Evolutionary conservation across 2,888 invertebrate genomes (phyloP).

Genomic region (Marronus borbonicus): DNA sequence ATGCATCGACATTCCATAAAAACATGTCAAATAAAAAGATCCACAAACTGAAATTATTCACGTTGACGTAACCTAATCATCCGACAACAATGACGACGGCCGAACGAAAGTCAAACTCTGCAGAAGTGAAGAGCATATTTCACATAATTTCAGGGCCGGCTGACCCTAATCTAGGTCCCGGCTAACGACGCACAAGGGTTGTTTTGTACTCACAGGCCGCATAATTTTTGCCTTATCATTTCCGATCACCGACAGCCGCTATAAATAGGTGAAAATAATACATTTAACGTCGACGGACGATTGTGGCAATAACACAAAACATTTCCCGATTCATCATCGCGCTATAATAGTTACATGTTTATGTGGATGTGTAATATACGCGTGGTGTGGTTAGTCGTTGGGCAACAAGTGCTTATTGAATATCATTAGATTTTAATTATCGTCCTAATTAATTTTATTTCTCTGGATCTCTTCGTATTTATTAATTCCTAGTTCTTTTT

Average conservation of each 20-base stretch:
- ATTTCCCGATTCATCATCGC: slow-evolving; percentile 1
- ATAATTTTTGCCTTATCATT: slow-evolving; percentile 52
- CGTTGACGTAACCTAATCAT: neutral
- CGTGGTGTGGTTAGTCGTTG: too few relatives aligned
- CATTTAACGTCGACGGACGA: slow-evolving; percentile 21
- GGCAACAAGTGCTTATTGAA: slow-evolving; percentile 19
- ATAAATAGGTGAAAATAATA: slow-evolving; percentile 46
- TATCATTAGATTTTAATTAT: slow-evolving; percentile 14
- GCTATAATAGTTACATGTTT: neutral
- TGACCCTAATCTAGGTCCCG: slow-evolving; percentile 38
- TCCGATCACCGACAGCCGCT: slow-evolving; percentile 45
- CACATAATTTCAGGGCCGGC: slow-evolving; percentile 43
- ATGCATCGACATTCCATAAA: neutral
- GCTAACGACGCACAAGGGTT: slow-evolving; percentile 29
- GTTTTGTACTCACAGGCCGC: slow-evolving; percentile 41
- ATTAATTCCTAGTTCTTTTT: neutral
- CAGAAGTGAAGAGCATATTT: neutral
- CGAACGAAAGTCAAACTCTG: slow-evolving; percentile 17
- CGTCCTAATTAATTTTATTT: slow-evolving; percentile 11
- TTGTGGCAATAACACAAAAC: slow-evolving; percentile 13
- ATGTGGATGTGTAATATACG: too few relatives aligned
- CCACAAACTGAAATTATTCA: neutral
- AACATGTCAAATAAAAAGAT: neutral
- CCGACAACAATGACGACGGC: neutral
- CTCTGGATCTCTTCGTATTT: slow-evolving; percentile 5